Base-by-base conservation (phyloP, 1,140 invertebrate species). In the Aleiodes sp. region DNA sequence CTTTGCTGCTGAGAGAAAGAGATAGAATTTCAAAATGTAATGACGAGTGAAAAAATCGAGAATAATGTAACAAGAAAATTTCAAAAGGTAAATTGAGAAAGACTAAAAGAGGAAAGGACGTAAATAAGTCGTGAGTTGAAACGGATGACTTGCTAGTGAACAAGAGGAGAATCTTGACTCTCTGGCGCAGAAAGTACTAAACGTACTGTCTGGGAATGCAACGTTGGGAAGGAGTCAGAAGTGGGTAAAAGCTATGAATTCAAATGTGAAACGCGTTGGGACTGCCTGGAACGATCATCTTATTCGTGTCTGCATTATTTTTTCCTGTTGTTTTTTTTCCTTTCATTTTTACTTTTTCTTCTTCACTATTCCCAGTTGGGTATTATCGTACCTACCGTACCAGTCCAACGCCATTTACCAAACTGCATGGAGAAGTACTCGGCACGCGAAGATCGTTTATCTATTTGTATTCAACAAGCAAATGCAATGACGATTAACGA, bases 181-280 rank as follows among this genome's bases (percentile, higher is more conserved):
- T 43, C n/a, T n/a, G 39, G 4, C 19, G 39, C 8, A n/a, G n/a
- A 16, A 35, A 16, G 39, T 43, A 43, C 39, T 43, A 43, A 43
- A 43, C n/a, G 39, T 43, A 56, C 35, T 35, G 65, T 67, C 65
- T 67, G 65, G 52, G 65, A 67, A 67, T 67, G 65, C 65, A 67
- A 56, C 35, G 57, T 59, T 37, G 65, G 16, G 46, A 57, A 35
- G 35, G 57, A 59, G 65, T 52, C 39, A 67, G 65, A 67, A 67
- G 33, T 57, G 52, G 16, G 35, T 67, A 56, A 35, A 57, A 59
- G 65, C 65, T 67, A 67, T 67, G 65, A 67, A 67, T 67, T 67
- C 65, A 67, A 67, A 67, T 67, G 65, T 56, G 24, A 21, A 37
- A 26, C 43, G 14, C 46, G 21, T 19, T 65, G 43, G n/a, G 43